Evolutionary conservation across 2,113 vertebrate genomes (phyloP).

Genomic region (Pardalotus punctatus): DNA sequence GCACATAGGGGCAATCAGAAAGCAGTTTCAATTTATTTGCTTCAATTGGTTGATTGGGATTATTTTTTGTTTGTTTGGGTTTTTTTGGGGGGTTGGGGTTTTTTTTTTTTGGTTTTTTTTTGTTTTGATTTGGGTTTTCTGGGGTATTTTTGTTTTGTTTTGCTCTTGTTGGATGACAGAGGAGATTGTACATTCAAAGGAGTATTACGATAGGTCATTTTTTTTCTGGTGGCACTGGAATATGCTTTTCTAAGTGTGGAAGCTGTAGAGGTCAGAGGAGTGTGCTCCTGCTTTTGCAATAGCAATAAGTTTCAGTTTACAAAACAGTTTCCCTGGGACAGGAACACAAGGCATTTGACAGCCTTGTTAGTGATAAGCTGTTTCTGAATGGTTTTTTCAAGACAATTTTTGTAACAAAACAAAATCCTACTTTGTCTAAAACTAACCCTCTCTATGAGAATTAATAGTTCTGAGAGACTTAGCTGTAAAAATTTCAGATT

Average conservation of each 20-base stretch:
- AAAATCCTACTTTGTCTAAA: background rate
- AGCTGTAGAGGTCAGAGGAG: background rate
- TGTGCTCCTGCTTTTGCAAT: slow-evolving; percentile 33
- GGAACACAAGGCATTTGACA: background rate
- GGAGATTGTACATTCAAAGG: background rate
- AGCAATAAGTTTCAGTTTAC: slow-evolving; percentile 17
- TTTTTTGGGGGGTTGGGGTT: too few relatives aligned
- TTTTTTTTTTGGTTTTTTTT: too few relatives aligned
- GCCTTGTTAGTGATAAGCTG: background rate
- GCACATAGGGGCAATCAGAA: background rate
- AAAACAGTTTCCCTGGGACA: slow-evolving; percentile 1
- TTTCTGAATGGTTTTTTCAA: background rate
- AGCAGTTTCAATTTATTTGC: background rate
- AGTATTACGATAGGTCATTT: background rate
- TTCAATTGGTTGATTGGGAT: background rate
- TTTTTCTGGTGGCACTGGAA: background rate
- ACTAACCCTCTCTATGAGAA: background rate
- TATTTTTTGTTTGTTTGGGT: background rate
- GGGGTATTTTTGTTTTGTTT: too few relatives aligned
- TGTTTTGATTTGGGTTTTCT: too few relatives aligned
- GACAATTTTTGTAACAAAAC: background rate
- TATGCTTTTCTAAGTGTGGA: background rate
- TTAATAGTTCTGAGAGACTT: background rate
- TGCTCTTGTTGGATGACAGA: background rate
- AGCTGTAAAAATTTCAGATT: background rate